Percentiles rank a stretch among this genome's conserved stretches.
Conservation (phyloP, 2,888 invertebrate species). For the Allygus modestus region DNA sequence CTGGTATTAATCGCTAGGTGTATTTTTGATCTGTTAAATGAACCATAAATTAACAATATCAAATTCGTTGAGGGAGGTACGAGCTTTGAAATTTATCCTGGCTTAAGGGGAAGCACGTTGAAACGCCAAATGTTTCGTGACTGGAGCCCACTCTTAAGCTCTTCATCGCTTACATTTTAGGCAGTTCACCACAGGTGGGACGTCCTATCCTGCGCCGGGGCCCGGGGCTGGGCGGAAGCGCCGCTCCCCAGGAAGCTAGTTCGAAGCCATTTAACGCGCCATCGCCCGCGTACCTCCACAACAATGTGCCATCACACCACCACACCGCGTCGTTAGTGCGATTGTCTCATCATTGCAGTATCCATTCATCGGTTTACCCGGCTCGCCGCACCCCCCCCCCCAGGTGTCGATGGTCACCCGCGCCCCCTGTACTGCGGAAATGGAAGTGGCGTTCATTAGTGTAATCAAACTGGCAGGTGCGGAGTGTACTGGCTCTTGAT, state of each 20-base stretch:
- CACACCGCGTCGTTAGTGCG: slow-evolving; percentile 23
- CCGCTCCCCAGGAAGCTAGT: slow-evolving; percentile 46
- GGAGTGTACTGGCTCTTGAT: too few species aligned
- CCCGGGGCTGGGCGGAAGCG: slow-evolving; percentile 9
- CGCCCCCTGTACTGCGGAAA: slow-evolving; percentile 1
- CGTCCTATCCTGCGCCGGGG: not conserved
- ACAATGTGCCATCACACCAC: slow-evolving; percentile 39
- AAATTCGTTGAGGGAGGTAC: too few species aligned
- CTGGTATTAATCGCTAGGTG: too few species aligned
- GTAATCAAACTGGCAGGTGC: not conserved
- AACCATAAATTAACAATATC: too few species aligned
- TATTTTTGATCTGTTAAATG: too few species aligned
- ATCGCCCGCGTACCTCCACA: slow-evolving; percentile 2
- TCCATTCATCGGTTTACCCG: not conserved
- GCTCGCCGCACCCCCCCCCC: not conserved
- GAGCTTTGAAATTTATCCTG: too few species aligned
- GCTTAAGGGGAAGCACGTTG: too few species aligned
- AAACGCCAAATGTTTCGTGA: too few species aligned
- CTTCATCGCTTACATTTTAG: too few species aligned
- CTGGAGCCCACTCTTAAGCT: too few species aligned
- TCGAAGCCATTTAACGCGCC: slow-evolving; percentile 53
- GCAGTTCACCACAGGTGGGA: not conserved
- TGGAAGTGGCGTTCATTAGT: slow-evolving; percentile 1
- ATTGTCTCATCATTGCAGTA: slow-evolving; percentile 50
- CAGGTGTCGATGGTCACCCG: not conserved